These are phyloP conservation scores for Chelonia mydas DNA, from an alignment of 2,797 vertebrate genomes.

Conservation along the genomic window DNA sequence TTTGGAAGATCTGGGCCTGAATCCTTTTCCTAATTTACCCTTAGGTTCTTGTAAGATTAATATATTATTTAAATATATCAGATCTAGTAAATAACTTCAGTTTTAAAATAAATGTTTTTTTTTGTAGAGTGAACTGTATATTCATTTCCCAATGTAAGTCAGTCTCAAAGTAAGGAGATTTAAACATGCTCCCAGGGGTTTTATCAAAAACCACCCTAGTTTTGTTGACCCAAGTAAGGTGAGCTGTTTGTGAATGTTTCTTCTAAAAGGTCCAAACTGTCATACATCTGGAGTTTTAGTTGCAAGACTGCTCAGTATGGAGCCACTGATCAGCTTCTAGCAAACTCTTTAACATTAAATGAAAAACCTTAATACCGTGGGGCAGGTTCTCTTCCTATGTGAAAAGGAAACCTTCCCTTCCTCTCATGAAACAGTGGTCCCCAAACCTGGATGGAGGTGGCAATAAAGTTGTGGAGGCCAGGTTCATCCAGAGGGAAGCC, in stretches of 20 bases:
- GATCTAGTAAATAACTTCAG: conserved; percentile 52
- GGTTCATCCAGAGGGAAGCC: background rate
- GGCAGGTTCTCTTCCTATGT: background rate
- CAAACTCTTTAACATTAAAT: conserved; percentile 30
- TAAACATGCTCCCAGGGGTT: conserved; percentile 13
- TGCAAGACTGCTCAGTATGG: background rate
- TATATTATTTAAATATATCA: background rate
- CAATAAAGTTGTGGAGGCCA: background rate
- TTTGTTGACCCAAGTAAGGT: background rate
- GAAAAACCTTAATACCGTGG: background rate
- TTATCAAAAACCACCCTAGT: background rate
- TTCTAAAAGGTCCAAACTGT: conserved; percentile 19
- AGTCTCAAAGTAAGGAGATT: conserved; percentile 34
- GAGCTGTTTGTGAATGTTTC: conserved; percentile 12
- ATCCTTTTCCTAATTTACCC: background rate
- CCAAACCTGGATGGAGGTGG: background rate
- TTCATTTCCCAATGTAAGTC: background rate
- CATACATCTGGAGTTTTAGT: background rate
- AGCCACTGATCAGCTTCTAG: background rate
- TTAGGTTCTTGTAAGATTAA: background rate
- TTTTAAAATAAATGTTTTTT: conserved; percentile 22
- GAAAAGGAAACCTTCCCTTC: background rate
- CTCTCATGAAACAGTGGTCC: background rate
- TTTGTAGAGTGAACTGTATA: background rate
- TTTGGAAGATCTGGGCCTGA: background rate